Percentiles rank a stretch among this genome's conserved stretches.
These are phyloP conservation scores for Phymorhynchus buccinoides DNA, from an alignment of 1,140 invertebrate species.

Conservation along the genomic window DNA sequence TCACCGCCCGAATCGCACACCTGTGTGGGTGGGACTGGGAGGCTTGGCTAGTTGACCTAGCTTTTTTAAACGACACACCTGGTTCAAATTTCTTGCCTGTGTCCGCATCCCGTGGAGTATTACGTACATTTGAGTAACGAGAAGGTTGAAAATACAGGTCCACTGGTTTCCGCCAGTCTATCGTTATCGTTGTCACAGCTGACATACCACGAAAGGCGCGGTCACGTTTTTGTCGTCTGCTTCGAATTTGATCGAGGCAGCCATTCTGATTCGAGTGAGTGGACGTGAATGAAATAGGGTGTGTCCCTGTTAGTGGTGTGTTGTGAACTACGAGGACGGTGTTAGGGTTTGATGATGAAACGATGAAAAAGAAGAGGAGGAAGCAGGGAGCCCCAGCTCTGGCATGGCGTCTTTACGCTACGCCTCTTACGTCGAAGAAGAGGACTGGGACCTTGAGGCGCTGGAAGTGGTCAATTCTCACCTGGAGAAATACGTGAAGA, in stretches of 20 bases:
- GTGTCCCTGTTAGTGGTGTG: not conserved
- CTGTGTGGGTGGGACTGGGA: not conserved
- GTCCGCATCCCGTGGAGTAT: not conserved
- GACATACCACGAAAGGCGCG: not conserved
- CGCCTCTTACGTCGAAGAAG: conserved; percentile 60
- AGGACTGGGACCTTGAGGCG: conserved; percentile 63
- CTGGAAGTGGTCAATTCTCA: conserved; percentile 60
- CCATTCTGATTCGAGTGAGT: not conserved
- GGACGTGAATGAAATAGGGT: not conserved
- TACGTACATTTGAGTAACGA: not conserved
- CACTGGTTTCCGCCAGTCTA: not conserved
- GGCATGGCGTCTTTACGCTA: conserved; percentile 43
- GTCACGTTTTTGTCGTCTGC: not conserved
- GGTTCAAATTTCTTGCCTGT: not conserved
- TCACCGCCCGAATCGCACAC: not conserved
- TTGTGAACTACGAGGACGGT: not conserved
- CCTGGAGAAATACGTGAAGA: conserved; percentile 61
- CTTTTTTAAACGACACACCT: no score
- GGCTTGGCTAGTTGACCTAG: no score
- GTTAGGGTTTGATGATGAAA: not conserved
- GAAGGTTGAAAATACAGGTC: no score
- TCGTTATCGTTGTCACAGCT: not conserved
- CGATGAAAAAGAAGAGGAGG: conserved; percentile 2
- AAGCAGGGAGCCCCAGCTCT: conserved; percentile 12
- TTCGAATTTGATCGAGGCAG: no score